Conservation (phyloP, 2,113 vertebrate species). For the Rana temporaria region DNA sequence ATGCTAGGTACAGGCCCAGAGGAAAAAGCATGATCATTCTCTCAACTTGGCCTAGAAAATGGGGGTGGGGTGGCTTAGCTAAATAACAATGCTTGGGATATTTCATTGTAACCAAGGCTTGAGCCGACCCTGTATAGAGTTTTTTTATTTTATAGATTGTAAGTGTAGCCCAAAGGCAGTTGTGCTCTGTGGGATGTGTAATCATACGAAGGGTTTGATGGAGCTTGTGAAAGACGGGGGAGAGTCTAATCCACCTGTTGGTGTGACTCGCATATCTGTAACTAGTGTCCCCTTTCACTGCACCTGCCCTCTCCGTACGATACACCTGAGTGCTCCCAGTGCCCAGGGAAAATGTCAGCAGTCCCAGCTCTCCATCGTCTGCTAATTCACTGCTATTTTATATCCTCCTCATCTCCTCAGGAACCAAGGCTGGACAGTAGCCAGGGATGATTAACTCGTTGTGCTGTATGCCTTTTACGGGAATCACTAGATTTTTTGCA, state of each 20-base stretch:
- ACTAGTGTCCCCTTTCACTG: background rate
- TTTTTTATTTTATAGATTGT: slow-evolving; percentile 59
- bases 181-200: background rate
- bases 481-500: background rate
- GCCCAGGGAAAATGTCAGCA: background rate
- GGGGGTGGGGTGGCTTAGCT: background rate
- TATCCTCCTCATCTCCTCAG: background rate
- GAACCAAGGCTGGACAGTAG: background rate
- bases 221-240: background rate
- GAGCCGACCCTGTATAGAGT: background rate
- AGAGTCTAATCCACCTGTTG: background rate
- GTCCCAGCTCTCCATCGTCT: background rate
- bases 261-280: background rate
- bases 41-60: slow-evolving; percentile 29
- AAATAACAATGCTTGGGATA: background rate
- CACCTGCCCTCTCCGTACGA: background rate
- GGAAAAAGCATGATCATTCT: slow-evolving; percentile 12
- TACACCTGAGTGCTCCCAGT: background rate
- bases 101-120: background rate
- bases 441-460: background rate
- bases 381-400: background rate
- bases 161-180: slow-evolving; percentile 37
- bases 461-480: background rate
- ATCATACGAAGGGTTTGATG: background rate
- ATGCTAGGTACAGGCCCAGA: slow-evolving; percentile 8